phyloP scores from a whole-genome alignment of 2,113 vertebrate genomes.

The Ranitomeya variabilis region DNA sequence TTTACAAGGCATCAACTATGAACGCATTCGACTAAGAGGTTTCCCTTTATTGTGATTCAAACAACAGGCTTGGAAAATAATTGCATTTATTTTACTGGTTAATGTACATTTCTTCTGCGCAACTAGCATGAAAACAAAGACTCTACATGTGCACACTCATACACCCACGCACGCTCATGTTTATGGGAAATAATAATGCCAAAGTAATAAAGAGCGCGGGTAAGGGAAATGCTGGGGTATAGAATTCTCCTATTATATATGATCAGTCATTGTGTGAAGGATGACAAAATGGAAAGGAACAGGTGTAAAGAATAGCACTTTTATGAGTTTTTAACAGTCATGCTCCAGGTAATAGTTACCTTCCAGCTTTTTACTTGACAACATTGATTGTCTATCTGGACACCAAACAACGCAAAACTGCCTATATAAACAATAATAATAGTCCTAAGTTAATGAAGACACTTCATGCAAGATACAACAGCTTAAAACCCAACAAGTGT shows the following conservation, averaged over 20 bases:
- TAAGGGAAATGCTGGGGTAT: not conserved
- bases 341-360: not conserved
- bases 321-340: not conserved
- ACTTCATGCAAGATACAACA: no score
- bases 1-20: not conserved
- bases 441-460: no score
- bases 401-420: no score
- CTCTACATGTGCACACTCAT: not conserved
- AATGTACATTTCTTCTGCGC: not conserved
- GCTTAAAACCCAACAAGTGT: no score
- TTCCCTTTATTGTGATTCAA: not conserved
- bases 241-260: not conserved
- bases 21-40: no score
- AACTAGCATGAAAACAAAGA: slow-evolving; percentile 1
- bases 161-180: not conserved
- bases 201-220: not conserved
- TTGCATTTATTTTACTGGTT: not conserved
- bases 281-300: not conserved
- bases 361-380: not conserved
- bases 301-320: not conserved
- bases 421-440: no score
- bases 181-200: not conserved
- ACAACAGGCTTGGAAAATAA: not conserved
- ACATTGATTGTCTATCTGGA: no score
- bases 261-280: not conserved